Evolutionary conservation across 2,888 invertebrate species (phyloP), one percentile per base, ranked within the genome.

Genomic region (Hirudinaria manillensis): DNA sequence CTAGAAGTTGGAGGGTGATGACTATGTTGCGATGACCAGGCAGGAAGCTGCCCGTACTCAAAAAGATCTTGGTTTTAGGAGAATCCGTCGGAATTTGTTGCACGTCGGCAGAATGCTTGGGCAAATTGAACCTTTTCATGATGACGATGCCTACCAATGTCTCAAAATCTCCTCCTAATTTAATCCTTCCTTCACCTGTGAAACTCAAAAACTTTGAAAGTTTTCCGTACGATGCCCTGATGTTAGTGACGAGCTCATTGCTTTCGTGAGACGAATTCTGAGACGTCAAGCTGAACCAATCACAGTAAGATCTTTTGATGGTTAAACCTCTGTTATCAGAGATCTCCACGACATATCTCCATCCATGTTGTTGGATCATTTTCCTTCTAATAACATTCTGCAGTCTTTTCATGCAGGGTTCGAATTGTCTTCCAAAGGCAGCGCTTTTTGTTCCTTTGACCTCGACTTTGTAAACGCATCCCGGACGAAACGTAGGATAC

Each of bases 401-500:
- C 61, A 61, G n/a, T 10, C 10, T 29, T 29, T 61, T 29, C n/a
- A n/a, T 19, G 19, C 24, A 27, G 6, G 24, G 61, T 61, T 61
- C 24, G 24, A 61, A 61, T 10, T 61, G 61, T 29, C 29, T 16
- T 29, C 61, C 29, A 10, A 61, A 7, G 4, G 24, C 21, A 10
- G 61, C 24, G 16, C 56, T 24, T 24, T 3, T 7, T 4, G 61
- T 7, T 61, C 24, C 19, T 19, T 16, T 61, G 61, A 29, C 1
- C 61, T 61, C 61, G 61, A 61, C 24, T n/a, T 24, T 61, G 61
- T 61, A 61, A 29, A 61, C 61, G 21, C 61, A 61, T 27, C 61
- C 61, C 7, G 29, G 6, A n/a, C 61, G 61, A 10, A 61, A n/a
- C 6, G 29, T 10, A 27, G 61, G 61, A 61, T 61, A 61, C 61